Percentiles rank a stretch among this genome's conserved stretches.
phyloP scores from a whole-genome alignment of 2,113 vertebrate genomes.

The Gila orcuttii region DNA sequence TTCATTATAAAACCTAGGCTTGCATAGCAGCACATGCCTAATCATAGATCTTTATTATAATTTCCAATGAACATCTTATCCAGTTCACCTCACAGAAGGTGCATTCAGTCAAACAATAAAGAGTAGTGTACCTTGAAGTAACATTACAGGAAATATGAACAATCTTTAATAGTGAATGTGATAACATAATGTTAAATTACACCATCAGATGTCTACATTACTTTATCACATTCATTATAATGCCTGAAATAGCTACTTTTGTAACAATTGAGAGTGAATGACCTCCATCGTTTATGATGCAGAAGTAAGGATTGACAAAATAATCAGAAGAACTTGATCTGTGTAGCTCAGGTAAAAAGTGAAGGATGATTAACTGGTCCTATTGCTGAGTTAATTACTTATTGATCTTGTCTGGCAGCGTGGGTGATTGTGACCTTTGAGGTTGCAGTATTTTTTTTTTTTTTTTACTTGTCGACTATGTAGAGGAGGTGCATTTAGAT shows the following conservation, averaged over 20 bases:
- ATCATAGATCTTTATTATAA: conserved; percentile 17
- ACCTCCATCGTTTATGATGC: not conserved
- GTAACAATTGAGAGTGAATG: not conserved
- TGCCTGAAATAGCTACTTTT: conserved; percentile 8
- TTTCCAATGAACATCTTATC: conserved; percentile 1
- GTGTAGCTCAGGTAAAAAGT: conserved; percentile 23
- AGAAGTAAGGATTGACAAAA: conserved; percentile 11
- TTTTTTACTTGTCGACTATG: not conserved
- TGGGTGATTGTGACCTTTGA: conserved; percentile 46
- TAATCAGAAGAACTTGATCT: not conserved
- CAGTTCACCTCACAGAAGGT: not conserved
- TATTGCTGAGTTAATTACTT: conserved; percentile 46
- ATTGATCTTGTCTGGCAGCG: conserved; percentile 50
- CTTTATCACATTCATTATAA: not conserved
- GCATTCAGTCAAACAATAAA: not conserved
- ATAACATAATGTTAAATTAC: not conserved
- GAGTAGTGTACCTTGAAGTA: not conserved
- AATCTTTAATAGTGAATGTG: not conserved
- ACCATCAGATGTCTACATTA: not conserved
- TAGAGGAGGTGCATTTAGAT: conserved; percentile 27
- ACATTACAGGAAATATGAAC: not conserved
- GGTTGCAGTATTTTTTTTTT: conserved; percentile 14
- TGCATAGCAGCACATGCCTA: not conserved
- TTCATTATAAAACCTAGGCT: conserved; percentile 8
- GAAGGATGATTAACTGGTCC: conserved; percentile 34